A percentile compares a stretch with the other conserved stretches of the same genome.
Evolutionary conservation across 64 coral and sea anemone genomes (phyloP).

Genomic region (Exaiptasia diaphana): DNA sequence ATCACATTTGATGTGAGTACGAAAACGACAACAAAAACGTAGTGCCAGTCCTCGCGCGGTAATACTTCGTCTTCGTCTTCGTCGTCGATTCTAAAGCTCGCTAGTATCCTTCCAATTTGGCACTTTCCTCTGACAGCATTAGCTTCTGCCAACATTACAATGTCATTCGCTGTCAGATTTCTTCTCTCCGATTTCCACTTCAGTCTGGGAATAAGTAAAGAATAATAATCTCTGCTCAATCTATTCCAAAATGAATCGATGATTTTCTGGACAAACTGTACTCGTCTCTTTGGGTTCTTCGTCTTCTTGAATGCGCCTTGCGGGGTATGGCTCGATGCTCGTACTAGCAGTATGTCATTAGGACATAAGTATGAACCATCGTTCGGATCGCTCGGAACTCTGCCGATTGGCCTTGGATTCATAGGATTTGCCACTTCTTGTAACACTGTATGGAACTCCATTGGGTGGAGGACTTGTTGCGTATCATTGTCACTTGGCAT

Average conservation of each 20-base stretch:
- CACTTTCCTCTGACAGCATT: constrained; percentile 51
- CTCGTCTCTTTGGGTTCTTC: constrained; percentile 5
- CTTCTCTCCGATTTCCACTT: constrained; percentile 29
- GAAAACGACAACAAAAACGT: not conserved
- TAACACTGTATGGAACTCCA: not conserved
- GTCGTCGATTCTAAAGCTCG: constrained; percentile 22
- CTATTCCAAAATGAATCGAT: not conserved
- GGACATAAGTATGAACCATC: constrained; percentile 29
- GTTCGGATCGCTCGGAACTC: constrained; percentile 3
- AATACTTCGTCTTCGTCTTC: constrained; percentile 21
- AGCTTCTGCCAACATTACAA: constrained; percentile 22
- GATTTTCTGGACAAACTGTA: constrained; percentile 46
- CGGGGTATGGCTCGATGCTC: not conserved
- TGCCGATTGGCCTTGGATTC: constrained; percentile 8
- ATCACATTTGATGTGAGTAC: not conserved
- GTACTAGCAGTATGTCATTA: constrained; percentile 46
- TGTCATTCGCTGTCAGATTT: constrained; percentile 12
- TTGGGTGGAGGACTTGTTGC: not conserved
- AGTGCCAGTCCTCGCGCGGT: constrained; percentile 7
- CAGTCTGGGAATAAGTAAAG: constrained; percentile 15
- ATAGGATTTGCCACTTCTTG: constrained; percentile 26
- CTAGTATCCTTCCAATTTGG: constrained; percentile 38
- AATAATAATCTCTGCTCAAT: constrained; percentile 29
- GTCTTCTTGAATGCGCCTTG: constrained; percentile 35
- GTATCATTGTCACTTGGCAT: constrained; percentile 40